phyloP scores from a whole-genome alignment of 2,888 invertebrate genomes.

The Paralinhomoeus sp. region DNA sequence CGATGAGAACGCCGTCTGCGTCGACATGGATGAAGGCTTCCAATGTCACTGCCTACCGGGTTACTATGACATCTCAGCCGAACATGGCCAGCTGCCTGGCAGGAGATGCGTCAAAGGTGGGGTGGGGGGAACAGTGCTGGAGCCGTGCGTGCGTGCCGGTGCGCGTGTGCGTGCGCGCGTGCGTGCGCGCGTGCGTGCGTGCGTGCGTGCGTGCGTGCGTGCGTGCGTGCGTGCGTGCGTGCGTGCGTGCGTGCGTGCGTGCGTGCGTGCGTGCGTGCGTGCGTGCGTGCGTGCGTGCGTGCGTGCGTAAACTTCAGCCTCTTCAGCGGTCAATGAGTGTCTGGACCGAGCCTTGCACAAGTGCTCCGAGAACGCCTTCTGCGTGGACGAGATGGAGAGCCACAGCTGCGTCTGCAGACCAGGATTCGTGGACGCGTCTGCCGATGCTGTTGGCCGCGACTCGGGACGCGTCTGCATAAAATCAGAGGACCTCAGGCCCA shows the following conservation, averaged over 20 bases:
- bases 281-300: too few relatives aligned
- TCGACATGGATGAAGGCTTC: constrained; percentile 20
- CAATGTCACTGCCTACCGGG: constrained; percentile 22
- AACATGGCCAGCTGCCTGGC: constrained; percentile 20
- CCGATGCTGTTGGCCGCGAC: constrained; percentile 18
- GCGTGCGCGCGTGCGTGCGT: too few relatives aligned
- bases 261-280: too few relatives aligned
- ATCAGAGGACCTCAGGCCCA: constrained; percentile 2
- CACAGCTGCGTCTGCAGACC: constrained; percentile 69
- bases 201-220: too few relatives aligned
- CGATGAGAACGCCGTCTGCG: constrained; percentile 19
- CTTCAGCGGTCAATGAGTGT: constrained; percentile 23
- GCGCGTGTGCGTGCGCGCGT: too few relatives aligned
- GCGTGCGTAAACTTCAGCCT: too few relatives aligned
- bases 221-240: too few relatives aligned
- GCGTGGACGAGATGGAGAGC: constrained; percentile 65
- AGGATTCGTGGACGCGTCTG: constrained; percentile 42
- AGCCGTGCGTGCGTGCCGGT: too few relatives aligned
- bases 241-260: too few relatives aligned
- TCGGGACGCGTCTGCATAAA: constrained; percentile 20
- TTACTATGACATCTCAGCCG: constrained; percentile 23
- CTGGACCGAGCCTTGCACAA: constrained; percentile 42
- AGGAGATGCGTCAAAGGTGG: constrained; percentile 15
- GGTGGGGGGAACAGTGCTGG: too few relatives aligned
- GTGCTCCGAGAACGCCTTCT: constrained; percentile 60